phyloP scores from a whole-genome alignment of 2,888 invertebrate species.

The Camptogramma bilineatum region DNA sequence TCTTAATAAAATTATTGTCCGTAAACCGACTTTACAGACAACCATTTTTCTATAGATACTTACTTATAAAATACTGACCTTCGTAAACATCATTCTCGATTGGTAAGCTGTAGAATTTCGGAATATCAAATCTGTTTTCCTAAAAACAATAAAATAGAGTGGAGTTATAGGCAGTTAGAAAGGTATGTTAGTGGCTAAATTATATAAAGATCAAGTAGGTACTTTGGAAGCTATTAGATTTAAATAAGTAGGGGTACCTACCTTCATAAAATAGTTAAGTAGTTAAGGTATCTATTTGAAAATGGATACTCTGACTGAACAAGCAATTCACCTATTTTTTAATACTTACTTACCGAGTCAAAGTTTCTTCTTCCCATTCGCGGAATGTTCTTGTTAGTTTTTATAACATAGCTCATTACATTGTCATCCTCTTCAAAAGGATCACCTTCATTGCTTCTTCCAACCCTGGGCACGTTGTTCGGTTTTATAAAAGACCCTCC shows the following conservation, averaged over 20 bases:
- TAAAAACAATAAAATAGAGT: slow-evolving; percentile 51
- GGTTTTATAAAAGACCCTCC: slow-evolving; percentile 76
- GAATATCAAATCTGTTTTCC: slow-evolving; percentile 77
- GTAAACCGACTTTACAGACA: too few species aligned
- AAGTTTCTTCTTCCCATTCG: slow-evolving; percentile 79
- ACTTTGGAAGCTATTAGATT: too few species aligned
- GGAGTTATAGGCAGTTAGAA: too few species aligned
- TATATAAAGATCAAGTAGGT: too few species aligned
- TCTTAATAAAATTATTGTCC: too few species aligned
- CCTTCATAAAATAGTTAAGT: too few species aligned
- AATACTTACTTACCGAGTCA: slow-evolving; percentile 71
- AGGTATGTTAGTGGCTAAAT: too few species aligned
- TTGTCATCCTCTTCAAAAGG: slow-evolving; percentile 71
- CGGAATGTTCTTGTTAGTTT: slow-evolving; percentile 79
- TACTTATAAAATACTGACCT: too few species aligned
- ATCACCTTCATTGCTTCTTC: slow-evolving; percentile 75
- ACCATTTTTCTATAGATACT: too few species aligned
- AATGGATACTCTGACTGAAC: too few species aligned
- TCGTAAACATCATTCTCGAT: slow-evolving; percentile 58
- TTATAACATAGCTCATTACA: slow-evolving; percentile 77
- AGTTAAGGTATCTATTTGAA: too few species aligned
- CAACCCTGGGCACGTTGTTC: slow-evolving; percentile 77
- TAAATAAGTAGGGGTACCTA: too few species aligned
- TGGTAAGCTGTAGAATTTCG: slow-evolving; percentile 70
- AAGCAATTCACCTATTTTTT: background rate